Base-by-base conservation (phyloP, 2,113 vertebrate species). In the Takifugu bimaculatus region DNA sequence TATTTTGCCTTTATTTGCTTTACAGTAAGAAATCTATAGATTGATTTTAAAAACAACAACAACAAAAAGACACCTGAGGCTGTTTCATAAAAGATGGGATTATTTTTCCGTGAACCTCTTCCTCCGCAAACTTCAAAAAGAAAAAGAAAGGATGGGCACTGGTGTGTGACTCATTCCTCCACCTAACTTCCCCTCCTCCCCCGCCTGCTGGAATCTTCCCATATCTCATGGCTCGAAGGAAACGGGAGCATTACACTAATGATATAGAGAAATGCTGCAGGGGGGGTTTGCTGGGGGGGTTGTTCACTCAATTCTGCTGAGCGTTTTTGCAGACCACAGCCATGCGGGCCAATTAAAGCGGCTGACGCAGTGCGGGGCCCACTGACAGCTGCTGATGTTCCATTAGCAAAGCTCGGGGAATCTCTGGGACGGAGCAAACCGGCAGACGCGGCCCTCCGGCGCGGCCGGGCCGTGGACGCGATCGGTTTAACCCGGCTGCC, bases 191-290 rank as follows among this genome's bases (percentile, higher is more conserved):
- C 57, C 53, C 50, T 26, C 14, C 60, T 43, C 64, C 51, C 26
- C 35, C 3, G 5, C 58, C 35, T 49, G 52, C 42, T 71, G 78
- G 84, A 80, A 66, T 77, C 74, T 82, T 72, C 78, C 56, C 72
- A 80, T 63, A 72, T 81, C 59, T 58, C 67, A 61, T 5, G 26
- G 64, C 78, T 79, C 45, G 13, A 64, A 52, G 68, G 65, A 58
- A 81, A 74, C 13, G 15, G 68, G 73, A 88, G 75, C 86, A 87
- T 86, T 87, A 85, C 67, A 82, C 78, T 87, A 88, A 90, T 87
- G 80, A 87, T 77, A 78, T 63, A 75, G 71, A 68, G 62, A 66
- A 59, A 51, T 52, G 54, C 13, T 35, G 55, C 27, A 26, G 11
- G 32, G 42, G 13, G 20, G 20, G 20, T 20, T 20, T 20, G 20